Evolutionary conservation across 2,797 vertebrate species (phyloP), one percentile per base, ranked within the genome.

Genomic region (Notoglanidium macrostoma): DNA sequence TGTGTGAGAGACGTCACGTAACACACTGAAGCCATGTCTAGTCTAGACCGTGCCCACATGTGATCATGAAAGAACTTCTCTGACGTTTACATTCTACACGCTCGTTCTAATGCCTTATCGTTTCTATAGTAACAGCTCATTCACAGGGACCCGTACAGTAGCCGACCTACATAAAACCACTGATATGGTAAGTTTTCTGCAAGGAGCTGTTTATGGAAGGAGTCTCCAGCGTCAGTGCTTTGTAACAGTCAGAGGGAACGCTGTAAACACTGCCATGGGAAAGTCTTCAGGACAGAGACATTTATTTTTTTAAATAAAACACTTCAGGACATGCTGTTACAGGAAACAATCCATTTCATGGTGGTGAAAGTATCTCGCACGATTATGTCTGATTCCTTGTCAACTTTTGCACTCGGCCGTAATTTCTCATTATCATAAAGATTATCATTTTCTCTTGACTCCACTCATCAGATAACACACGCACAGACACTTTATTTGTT

Each of bases 401-500:
- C 17, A 19, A 32, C 29, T 17, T 68, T n/a, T n/a, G 70, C 72
- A 51, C 44, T 3, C 72, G 2, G 44, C 44, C 46, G 70, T 15
- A n/a, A 0, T 2, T 9, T 29, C 6, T 54, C 26, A 9, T 76
- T 1, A 51, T 51, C 0, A 8, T 40, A 0, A 35, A 12, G 14
- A 68, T 29, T 11, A 57, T 35, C 3, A 78, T 46, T 65, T 63
- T 46, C 10, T 44, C 46, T 5, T 6, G 23, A 32, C 32, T 57
- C 29, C 10, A 7, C 19, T 57, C 17, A 74, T 76, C 74, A 19
- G 14, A 29, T 29, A n/a, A 29, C 26, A 77, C 74, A n/a, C 19
- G 51, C 44, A 77, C 26, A 76, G 54, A 4, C 72, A 26, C n/a
- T 87, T 84, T 79, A 87, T 84, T 84, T 59, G 1, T 49, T 49